Base-by-base conservation (phyloP, 2,113 vertebrate species). In the Trematocara macrostoma region DNA sequence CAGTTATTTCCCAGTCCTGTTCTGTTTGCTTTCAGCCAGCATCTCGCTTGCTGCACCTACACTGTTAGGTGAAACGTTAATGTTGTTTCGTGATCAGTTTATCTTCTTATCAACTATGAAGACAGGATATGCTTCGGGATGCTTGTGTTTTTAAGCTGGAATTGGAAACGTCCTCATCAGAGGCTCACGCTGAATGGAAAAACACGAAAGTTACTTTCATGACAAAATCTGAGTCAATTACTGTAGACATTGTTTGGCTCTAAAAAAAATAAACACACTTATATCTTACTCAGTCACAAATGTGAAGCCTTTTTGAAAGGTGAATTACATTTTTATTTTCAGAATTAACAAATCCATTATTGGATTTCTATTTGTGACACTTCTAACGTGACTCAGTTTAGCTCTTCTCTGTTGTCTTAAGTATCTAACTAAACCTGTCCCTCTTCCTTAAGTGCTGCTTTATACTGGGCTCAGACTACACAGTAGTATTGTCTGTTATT, bases 1-100 rank as follows among this genome's bases (percentile, higher is more conserved):
- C 83, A 55, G 93, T 94, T 92, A 47, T 67, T 4, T 84, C 81
- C 81, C 79, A 57, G 80, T 69, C 14, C 71, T 10, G 84, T 51
- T 85, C 15, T 95, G 91, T 95, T 95, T 95, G 93, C 53, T 91
- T 87, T 89, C 76, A 83, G 78, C 71, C 88, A 78, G 87, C 42
- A 53, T 82, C 84, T 88, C 55, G 2, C 26, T 55, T 5, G 15
- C 49, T 29, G 84, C 78, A 71, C 64, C 3, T 14, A 20, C 18
- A 52, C 74, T 38, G 49, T 47, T 5, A 49, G 16, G 61, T 16
- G n/a, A 4, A 56, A 52, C 6, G 2, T 7, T 38, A 42, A 4
- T 55, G 35, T 84, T 40, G 61, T 42, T 45, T 5, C 11, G 1
- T 2, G 78, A 20, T 29, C 7, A 7, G 11, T 61, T 76, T 52